These are phyloP conservation scores for Huso huso DNA, from an alignment of 2,797 vertebrate species.

Conservation along the genomic window DNA sequence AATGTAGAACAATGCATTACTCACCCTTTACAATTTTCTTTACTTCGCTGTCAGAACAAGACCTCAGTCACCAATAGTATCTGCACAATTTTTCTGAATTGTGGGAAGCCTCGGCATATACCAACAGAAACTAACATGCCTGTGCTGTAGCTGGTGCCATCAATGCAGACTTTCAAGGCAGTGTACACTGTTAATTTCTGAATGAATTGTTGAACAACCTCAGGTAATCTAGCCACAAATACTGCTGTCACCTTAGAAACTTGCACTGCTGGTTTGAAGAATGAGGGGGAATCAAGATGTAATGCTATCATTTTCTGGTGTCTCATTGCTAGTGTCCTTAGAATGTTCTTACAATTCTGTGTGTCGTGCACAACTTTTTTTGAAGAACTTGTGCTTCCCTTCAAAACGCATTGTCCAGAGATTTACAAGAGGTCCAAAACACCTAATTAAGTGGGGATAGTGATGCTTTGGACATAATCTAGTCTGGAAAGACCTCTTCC, in stretches of 20 bases:
- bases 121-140: not conserved
- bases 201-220: not conserved
- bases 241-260: no score
- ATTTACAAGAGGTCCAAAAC: not conserved
- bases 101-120: not conserved
- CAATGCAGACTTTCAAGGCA: not conserved
- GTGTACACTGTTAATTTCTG: not conserved
- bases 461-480: not conserved
- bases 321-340: not conserved
- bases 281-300: not conserved
- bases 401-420: not conserved
- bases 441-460: constrained; percentile 1
- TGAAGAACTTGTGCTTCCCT: not conserved
- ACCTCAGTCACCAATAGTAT: not conserved
- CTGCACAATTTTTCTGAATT: not conserved
- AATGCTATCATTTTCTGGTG: not conserved
- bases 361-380: not conserved
- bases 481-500: not conserved
- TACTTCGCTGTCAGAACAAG: no score
- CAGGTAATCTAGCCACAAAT: not conserved
- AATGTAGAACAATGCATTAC: no score
- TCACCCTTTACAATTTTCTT: no score
- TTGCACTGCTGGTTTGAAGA: not conserved
- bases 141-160: not conserved
- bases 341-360: constrained; percentile 2